A percentile compares a stretch with the other conserved stretches of the same genome.
These are phyloP conservation scores for Molorchus minor DNA, from an alignment of 2,888 invertebrate genomes.

Conservation along the genomic window DNA sequence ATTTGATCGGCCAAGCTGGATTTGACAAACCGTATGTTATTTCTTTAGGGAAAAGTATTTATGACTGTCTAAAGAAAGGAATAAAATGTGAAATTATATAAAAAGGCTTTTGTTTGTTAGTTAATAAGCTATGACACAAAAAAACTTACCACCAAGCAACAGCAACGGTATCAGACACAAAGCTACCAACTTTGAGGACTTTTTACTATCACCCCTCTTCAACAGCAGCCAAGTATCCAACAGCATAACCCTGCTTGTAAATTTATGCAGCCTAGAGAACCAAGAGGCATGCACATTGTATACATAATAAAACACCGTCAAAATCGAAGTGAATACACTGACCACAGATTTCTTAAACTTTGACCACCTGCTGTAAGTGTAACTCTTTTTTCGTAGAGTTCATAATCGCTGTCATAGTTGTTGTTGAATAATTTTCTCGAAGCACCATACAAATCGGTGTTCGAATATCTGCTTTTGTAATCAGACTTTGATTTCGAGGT, in stretches of 20 bases:
- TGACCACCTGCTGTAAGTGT: constrained; percentile 34
- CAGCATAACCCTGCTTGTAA: constrained; percentile 58
- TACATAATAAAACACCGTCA: constrained; percentile 43
- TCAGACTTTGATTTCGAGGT: constrained; percentile 11
- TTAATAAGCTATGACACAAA: neutral
- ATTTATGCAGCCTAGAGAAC: constrained; percentile 53
- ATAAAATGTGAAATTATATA: no score
- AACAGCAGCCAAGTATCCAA: constrained; percentile 59
- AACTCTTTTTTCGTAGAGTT: constrained; percentile 29
- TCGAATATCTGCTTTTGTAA: constrained; percentile 8
- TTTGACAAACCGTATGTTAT: no score
- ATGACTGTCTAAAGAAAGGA: no score
- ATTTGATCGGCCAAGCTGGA: no score
- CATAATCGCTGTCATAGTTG: constrained; percentile 37
- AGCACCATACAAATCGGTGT: constrained; percentile 11
- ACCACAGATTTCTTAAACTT: constrained; percentile 28
- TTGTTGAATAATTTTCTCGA: constrained; percentile 43
- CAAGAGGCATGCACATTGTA: constrained; percentile 47
- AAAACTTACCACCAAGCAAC: constrained; percentile 67
- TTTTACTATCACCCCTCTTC: constrained; percentile 46
- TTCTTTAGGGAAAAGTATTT: no score
- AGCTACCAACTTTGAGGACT: constrained; percentile 45
- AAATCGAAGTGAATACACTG: constrained; percentile 42
- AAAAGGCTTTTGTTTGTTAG: no score
- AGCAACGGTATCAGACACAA: constrained; percentile 67